Conservation (phyloP, 2,113 vertebrate genomes). For the Mobula birostris region DNA sequence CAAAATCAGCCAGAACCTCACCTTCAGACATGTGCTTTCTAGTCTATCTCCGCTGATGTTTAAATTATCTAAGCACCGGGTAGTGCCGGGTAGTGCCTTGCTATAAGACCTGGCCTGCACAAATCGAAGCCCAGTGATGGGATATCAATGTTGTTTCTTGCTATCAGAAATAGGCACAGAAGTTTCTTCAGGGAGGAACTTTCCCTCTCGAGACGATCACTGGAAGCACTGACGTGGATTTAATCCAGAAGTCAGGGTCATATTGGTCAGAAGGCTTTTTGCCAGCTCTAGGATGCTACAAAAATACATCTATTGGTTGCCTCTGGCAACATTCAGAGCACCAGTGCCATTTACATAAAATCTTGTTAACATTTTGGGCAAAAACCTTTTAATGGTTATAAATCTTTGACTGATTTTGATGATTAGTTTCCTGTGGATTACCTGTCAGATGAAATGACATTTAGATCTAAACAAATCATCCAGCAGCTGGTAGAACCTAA, state of each 20-base stretch:
- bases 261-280: neutral
- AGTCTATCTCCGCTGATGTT: too few relatives aligned
- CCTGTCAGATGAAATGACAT: neutral
- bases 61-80: too few relatives aligned
- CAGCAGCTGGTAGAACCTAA: neutral
- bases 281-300: neutral
- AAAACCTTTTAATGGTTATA: too few relatives aligned
- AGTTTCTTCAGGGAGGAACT: neutral
- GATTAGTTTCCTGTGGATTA: neutral
- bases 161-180: neutral
- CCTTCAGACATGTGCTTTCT: too few relatives aligned
- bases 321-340: neutral
- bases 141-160: neutral
- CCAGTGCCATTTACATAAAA: neutral
- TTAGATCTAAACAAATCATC: neutral
- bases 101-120: too few relatives aligned
- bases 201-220: neutral
- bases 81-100: too few relatives aligned
- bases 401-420: neutral
- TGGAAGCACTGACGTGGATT: neutral
- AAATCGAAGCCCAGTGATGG: too few relatives aligned
- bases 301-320: conserved; percentile 11
- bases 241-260: neutral
- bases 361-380: neutral
- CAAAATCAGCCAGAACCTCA: too few relatives aligned